Percentiles rank a stretch among this genome's conserved stretches.
These are phyloP conservation scores for Gavialis gangeticus DNA, from an alignment of 2,113 vertebrate genomes.

Conservation along the genomic window DNA sequence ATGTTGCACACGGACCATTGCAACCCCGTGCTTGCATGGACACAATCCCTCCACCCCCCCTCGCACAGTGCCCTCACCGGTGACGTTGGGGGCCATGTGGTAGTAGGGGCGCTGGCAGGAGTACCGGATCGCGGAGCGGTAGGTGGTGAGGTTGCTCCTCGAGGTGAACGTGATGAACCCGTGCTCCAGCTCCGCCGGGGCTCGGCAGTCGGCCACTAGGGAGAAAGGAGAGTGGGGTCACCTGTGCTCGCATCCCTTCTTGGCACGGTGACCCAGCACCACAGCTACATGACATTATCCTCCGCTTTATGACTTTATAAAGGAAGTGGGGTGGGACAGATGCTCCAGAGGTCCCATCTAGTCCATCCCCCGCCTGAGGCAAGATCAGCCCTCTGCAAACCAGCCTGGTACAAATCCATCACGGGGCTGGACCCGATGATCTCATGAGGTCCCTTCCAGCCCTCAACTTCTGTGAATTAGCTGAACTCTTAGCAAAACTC, in stretches of 20 bases:
- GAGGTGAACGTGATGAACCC: constrained; percentile 84
- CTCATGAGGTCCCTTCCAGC: no score
- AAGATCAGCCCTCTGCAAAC: no score
- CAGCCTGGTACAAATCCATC: no score
- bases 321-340: no score
- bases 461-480: no score
- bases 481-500: no score
- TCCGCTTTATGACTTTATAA: background rate
- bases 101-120: constrained; percentile 83
- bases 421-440: no score
- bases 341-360: accelerated
- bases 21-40: background rate
- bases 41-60: background rate
- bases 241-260: background rate
- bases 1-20: background rate
- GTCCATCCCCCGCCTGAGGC: background rate
- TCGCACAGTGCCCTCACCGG: constrained; percentile 68
- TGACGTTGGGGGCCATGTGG: constrained; percentile 79
- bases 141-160: constrained; percentile 87
- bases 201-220: constrained; percentile 91
- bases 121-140: constrained; percentile 85
- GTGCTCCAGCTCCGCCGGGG: constrained; percentile 77
- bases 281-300: background rate
- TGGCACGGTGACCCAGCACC: background rate
- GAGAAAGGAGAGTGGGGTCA: background rate